Percentiles rank a stretch among this genome's conserved stretches.
Conservation (phyloP, 2,797 vertebrate genomes). For the Leptatherina wallacei region DNA sequence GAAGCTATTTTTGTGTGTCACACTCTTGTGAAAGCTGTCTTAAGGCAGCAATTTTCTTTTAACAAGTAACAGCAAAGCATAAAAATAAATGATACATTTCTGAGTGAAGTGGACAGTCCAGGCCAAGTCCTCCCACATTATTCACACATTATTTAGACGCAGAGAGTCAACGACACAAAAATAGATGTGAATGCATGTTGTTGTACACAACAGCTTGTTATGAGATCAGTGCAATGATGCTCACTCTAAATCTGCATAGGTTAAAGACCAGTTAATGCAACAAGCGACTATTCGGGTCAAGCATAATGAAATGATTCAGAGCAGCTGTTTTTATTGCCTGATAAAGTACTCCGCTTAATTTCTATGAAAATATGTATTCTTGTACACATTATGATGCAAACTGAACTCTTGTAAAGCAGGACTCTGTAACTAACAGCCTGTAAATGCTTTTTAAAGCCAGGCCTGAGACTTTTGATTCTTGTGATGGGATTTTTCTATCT, state of each 20-base stretch:
- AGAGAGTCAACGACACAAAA: slow-evolving; percentile 37
- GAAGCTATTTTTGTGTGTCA: slow-evolving; percentile 52
- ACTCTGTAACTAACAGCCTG: not conserved
- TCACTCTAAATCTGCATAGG: slow-evolving; percentile 24
- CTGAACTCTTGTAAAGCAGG: not conserved
- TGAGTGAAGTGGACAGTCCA: slow-evolving; percentile 47
- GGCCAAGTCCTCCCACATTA: slow-evolving; percentile 72
- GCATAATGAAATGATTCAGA: slow-evolving; percentile 13
- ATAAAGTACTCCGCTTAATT: slow-evolving; percentile 15
- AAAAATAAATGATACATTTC: slow-evolving; percentile 56
- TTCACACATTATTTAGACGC: slow-evolving; percentile 68
- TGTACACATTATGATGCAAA: not conserved
- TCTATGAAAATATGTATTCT: slow-evolving; percentile 2
- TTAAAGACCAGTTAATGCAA: slow-evolving; percentile 18
- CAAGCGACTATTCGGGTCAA: slow-evolving; percentile 13
- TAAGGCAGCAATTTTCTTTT: slow-evolving; percentile 40
- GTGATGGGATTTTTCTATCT: not conserved
- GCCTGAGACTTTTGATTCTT: not conserved
- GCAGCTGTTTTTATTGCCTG: slow-evolving; percentile 11
- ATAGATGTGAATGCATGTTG: slow-evolving; percentile 34
- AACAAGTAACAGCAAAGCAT: slow-evolving; percentile 41
- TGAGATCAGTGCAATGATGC: slow-evolving; percentile 22
- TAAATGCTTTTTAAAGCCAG: not conserved
- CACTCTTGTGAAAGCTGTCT: slow-evolving; percentile 30
- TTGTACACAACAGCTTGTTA: slow-evolving; percentile 27